Evolutionary conservation across 2,797 vertebrate genomes (phyloP).

Genomic region (Diplodus puntazzo): DNA sequence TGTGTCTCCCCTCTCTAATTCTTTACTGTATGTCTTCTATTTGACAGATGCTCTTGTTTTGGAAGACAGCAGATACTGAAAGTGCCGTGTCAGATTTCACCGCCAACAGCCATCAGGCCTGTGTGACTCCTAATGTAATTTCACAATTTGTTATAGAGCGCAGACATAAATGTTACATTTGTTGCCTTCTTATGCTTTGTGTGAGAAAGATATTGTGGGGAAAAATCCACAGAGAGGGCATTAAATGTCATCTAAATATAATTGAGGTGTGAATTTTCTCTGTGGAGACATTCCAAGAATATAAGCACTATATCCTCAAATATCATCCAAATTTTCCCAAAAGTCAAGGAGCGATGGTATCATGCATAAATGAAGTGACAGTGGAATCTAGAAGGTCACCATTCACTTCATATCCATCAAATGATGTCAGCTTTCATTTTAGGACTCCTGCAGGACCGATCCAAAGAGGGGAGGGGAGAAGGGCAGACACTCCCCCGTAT

Average conservation of each 20-base stretch:
- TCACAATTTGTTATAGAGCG: slow-evolving; percentile 53
- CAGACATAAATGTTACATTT: slow-evolving; percentile 68
- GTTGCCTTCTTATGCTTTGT: slow-evolving; percentile 54
- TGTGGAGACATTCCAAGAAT: slow-evolving; percentile 61
- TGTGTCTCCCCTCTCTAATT: slow-evolving; percentile 35
- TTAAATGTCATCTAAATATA: slow-evolving; percentile 80
- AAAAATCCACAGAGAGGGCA: slow-evolving; percentile 65
- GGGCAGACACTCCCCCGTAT: slow-evolving; percentile 41
- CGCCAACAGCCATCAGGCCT: slow-evolving; percentile 58
- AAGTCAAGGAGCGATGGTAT: slow-evolving; percentile 65
- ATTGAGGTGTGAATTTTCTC: slow-evolving; percentile 73
- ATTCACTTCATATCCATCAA: slow-evolving; percentile 77
- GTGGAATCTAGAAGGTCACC: slow-evolving; percentile 74
- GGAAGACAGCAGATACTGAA: slow-evolving; percentile 65
- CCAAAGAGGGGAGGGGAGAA: slow-evolving; percentile 19
- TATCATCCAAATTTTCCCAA: slow-evolving; percentile 64
- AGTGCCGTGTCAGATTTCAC: slow-evolving; percentile 56
- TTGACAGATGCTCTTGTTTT: slow-evolving; percentile 72
- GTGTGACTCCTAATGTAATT: slow-evolving; percentile 65
- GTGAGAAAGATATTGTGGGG: slow-evolving; percentile 61
- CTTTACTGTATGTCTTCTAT: slow-evolving; percentile 45
- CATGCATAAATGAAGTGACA: slow-evolving; percentile 67
- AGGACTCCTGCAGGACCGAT: slow-evolving; percentile 56
- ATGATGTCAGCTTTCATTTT: slow-evolving; percentile 70
- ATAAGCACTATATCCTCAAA: slow-evolving; percentile 67